These are phyloP conservation scores for Echinarachnius parma DNA, from an alignment of 53 echinoderm and acorn worm species.

Conservation along the genomic window DNA sequence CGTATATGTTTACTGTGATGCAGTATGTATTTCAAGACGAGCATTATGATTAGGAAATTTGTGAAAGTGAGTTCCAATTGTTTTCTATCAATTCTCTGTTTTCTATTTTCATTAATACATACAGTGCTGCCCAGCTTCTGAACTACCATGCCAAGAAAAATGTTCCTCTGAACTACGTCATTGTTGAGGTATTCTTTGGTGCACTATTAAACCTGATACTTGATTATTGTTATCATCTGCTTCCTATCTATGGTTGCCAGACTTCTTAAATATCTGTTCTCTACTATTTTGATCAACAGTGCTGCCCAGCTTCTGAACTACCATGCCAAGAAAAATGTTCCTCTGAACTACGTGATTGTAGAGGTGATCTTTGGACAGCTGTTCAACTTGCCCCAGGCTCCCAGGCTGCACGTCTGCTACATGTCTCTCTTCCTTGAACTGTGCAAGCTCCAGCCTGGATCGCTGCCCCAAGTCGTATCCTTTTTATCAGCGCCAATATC, in stretches of 20 bases:
- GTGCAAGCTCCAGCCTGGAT: constrained; percentile 94
- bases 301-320: constrained; percentile 92
- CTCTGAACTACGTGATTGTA: constrained; percentile 92
- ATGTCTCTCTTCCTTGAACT: constrained; percentile 87
- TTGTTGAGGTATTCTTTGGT: constrained; percentile 83
- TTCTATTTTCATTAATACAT: too few relatives aligned
- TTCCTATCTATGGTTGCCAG: too few relatives aligned
- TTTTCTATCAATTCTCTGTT: too few relatives aligned
- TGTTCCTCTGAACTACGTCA: constrained; percentile 94
- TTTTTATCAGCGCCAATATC: neutral
- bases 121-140: constrained; percentile 92
- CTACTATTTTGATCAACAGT: too few relatives aligned
- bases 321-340: constrained; percentile 88
- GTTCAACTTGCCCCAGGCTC: constrained; percentile 69
- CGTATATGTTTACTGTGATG: too few relatives aligned
- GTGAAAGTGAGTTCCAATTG: too few relatives aligned
- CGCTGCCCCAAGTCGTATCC: constrained; percentile 99
- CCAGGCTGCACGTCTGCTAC: constrained; percentile 68
- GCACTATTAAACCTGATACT: constrained; percentile 76
- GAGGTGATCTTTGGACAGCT: constrained; percentile 87
- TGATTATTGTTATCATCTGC: too few relatives aligned
- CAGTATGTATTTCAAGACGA: too few relatives aligned
- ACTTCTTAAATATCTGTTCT: too few relatives aligned
- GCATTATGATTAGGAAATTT: too few relatives aligned
- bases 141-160: constrained; percentile 90